Conservation (phyloP, 2,113 vertebrate genomes). For the Promerops cafer region DNA sequence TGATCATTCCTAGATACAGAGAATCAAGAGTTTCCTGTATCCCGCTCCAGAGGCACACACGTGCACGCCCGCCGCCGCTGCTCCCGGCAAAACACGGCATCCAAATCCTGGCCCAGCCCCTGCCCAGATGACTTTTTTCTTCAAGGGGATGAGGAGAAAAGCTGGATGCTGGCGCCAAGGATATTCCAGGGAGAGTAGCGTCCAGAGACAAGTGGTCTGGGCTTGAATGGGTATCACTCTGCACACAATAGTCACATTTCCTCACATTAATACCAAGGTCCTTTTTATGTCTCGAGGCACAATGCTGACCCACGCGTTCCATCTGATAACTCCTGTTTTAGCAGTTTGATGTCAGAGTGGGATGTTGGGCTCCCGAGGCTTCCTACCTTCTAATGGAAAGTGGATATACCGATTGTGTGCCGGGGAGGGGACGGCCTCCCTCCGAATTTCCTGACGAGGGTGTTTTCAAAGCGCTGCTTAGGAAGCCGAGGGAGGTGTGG, state of each 20-base stretch:
- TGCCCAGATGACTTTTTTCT: not conserved
- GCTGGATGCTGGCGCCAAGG: conserved; percentile 55
- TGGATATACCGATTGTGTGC: conserved; percentile 38
- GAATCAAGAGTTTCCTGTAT: conserved; percentile 61
- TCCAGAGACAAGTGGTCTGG: conserved; percentile 70
- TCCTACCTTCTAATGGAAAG: conserved; percentile 58
- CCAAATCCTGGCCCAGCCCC: not conserved
- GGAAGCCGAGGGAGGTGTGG: not conserved
- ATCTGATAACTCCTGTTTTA: conserved; percentile 69
- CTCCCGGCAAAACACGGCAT: not conserved
- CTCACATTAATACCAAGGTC: conserved; percentile 65
- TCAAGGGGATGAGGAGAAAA: conserved; percentile 2
- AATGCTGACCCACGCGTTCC: conserved; percentile 58
- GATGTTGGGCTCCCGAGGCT: conserved; percentile 34
- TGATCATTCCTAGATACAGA: conserved; percentile 41
- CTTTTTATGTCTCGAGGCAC: conserved; percentile 67
- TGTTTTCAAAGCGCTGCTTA: conserved; percentile 24
- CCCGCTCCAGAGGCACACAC: not conserved
- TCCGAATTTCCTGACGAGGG: conserved; percentile 17
- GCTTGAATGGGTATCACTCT: conserved; percentile 57
- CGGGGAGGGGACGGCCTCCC: not conserved
- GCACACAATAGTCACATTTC: conserved; percentile 70
- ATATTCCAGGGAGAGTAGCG: conserved; percentile 66
- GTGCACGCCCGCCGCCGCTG: not conserved
- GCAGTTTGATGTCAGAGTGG: conserved; percentile 63